Base-by-base conservation (phyloP, 2,888 invertebrate genomes). In the Noctua fimbriata region DNA sequence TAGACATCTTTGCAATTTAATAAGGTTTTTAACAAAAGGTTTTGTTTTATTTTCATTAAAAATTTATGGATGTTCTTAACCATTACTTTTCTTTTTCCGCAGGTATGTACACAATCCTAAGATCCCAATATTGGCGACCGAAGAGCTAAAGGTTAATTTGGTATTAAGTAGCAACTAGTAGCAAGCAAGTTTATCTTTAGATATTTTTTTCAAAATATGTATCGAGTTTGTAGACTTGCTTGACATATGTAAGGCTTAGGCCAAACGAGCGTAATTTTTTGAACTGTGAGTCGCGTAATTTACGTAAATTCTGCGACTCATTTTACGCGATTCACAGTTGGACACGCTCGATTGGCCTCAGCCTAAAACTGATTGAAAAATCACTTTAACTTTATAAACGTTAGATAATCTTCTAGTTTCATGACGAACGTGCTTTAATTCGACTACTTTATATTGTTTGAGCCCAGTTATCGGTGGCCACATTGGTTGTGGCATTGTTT, bases 1-100 rank as follows among this genome's bases (percentile, higher is more conserved):
- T 83, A 76, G 24, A 77, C 55, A 76, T 83, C 83, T 83, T 71
- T 63, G 84, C 47, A 86, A 86, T 73, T 86, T 83, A 73, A 52
- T 71, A 74, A 76, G 72, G 47, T 47, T 65, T 58, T 47, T 41
- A 24, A 55, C 32, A 18, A 55, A 18, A 72, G 49, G 69, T 69
- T 69, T 36, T 49, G n/a, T 3, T 18, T 67, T 49, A 67, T 52
- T 58, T 66, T 32, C 32, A 14, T 36, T 1, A 52, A 36, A 47
- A 44, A 70, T 67, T 73, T 73, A 16, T 69, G 24, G 18, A 47
- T 10, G 16, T 24, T 79, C 70, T 66, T 84, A 79, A 87, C 65
- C 18, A 7, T 49, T 47, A 0, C 21, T 70, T 84, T 63, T 58
- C 10, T 76, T 80, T 60, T 69, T 83, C 36, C 18, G 0, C 86